phyloP scores from a whole-genome alignment of 2,888 invertebrate genomes.

The Muschampia plurimacula region DNA sequence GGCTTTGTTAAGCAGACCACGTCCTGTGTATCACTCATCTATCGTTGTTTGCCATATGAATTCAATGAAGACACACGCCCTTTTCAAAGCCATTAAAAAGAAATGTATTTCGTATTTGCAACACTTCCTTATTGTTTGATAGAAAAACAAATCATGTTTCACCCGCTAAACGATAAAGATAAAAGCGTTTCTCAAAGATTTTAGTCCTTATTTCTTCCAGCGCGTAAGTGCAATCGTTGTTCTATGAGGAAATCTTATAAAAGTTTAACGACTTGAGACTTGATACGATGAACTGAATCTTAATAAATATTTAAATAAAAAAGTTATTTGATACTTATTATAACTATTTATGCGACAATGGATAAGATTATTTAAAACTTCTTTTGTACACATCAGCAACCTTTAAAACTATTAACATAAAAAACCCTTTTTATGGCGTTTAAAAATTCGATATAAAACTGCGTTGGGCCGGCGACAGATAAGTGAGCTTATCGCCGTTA shows the following conservation, averaged over 20 bases:
- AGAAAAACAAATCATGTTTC: slow-evolving; percentile 38
- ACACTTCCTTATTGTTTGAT: slow-evolving; percentile 35
- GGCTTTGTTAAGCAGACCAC: slow-evolving; percentile 66
- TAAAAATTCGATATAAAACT: slow-evolving; percentile 57
- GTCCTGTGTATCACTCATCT: slow-evolving; percentile 56
- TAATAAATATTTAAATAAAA: not conserved
- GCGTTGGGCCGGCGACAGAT: slow-evolving; percentile 63
- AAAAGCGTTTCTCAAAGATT: slow-evolving; percentile 27
- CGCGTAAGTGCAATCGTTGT: not conserved
- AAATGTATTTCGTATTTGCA: slow-evolving; percentile 36
- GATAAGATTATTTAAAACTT: not conserved
- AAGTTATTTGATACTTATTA: not conserved
- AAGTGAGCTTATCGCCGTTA: slow-evolving; percentile 72
- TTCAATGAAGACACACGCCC: slow-evolving; percentile 51
- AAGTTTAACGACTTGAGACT: not conserved
- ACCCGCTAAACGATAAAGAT: slow-evolving; percentile 30
- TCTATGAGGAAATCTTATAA: not conserved
- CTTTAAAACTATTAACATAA: slow-evolving; percentile 3
- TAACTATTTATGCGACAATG: not conserved
- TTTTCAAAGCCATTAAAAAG: slow-evolving; percentile 62
- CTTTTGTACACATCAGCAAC: not conserved
- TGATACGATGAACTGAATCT: not conserved
- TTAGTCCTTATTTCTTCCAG: slow-evolving; percentile 17
- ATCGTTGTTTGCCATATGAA: slow-evolving; percentile 52
- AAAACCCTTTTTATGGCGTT: slow-evolving; percentile 7